phyloP scores from a whole-genome alignment of 1,140 invertebrate genomes.

The Heliothis subflexa region DNA sequence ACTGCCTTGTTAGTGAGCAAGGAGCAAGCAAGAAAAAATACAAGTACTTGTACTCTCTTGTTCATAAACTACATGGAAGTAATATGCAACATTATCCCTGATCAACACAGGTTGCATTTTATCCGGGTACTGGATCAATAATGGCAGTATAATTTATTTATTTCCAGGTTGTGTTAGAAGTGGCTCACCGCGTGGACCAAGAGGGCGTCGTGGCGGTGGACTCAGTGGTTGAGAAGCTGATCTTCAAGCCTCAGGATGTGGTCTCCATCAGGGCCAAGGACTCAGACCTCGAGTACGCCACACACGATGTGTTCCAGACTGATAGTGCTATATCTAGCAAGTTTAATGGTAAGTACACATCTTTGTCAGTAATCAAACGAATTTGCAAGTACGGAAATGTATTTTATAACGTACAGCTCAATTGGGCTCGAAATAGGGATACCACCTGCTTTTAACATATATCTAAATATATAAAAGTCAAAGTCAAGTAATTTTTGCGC shows the following conservation, averaged over 20 bases:
- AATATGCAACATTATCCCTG: too few species aligned
- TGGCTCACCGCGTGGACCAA: slow-evolving; percentile 93
- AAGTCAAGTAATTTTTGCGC: too few species aligned
- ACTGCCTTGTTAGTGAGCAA: too few species aligned
- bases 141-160: slow-evolving; percentile 9
- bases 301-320: slow-evolving; percentile 94
- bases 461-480: too few species aligned
- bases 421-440: too few species aligned
- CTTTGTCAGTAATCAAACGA: too few species aligned
- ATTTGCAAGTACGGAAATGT: neutral
- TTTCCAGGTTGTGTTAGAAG: slow-evolving; percentile 91
- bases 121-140: neutral
- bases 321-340: slow-evolving; percentile 91
- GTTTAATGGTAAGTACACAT: slow-evolving; percentile 86
- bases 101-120: too few species aligned
- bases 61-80: too few species aligned
- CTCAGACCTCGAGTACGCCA: slow-evolving; percentile 95
- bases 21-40: too few species aligned
- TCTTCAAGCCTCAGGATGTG: slow-evolving; percentile 94
- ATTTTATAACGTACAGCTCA: neutral
- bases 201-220: slow-evolving; percentile 89
- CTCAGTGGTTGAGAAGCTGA: slow-evolving; percentile 92
- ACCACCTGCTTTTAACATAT: too few species aligned
- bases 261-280: slow-evolving; percentile 92
- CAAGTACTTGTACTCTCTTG: too few species aligned